Percentiles rank a stretch among this genome's conserved stretches.
Evolutionary conservation across 2,888 invertebrate species (phyloP).

Genomic region (Sarcophaga caerulescens): DNA sequence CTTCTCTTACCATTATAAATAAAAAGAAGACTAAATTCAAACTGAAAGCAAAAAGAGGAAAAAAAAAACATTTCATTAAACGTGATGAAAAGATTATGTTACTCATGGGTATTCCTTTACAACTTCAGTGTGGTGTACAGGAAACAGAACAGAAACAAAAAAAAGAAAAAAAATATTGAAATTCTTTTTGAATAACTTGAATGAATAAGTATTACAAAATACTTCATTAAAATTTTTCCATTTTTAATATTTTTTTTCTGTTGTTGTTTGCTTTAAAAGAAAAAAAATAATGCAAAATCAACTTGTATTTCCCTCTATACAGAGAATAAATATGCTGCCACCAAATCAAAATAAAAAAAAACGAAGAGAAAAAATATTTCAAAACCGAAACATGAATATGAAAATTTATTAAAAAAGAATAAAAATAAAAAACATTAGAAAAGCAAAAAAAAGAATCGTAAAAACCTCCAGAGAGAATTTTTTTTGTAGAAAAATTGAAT

Average conservation of each 20-base stretch:
- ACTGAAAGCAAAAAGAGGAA: neutral
- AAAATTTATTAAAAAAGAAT: constrained; percentile 15
- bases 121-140: neutral
- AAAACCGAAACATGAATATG: constrained; percentile 50
- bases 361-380: constrained; percentile 19
- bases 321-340: neutral
- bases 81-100: constrained; percentile 67
- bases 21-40: neutral
- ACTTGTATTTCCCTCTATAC: constrained; percentile 48
- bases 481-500: neutral
- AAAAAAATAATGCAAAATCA: constrained; percentile 64
- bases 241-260: constrained; percentile 51
- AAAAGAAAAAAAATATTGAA: neutral
- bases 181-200: constrained; percentile 3
- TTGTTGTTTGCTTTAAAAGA: neutral
- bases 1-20: neutral
- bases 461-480: neutral
- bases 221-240: constrained; percentile 65
- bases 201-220: constrained; percentile 64
- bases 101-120: constrained; percentile 65
- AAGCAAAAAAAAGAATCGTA: neutral
- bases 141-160: neutral
- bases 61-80: constrained; percentile 55
- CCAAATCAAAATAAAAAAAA: too few relatives aligned
- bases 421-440: neutral